phyloP scores from a whole-genome alignment of 2,888 invertebrate genomes.

The Timema cristinae region DNA sequence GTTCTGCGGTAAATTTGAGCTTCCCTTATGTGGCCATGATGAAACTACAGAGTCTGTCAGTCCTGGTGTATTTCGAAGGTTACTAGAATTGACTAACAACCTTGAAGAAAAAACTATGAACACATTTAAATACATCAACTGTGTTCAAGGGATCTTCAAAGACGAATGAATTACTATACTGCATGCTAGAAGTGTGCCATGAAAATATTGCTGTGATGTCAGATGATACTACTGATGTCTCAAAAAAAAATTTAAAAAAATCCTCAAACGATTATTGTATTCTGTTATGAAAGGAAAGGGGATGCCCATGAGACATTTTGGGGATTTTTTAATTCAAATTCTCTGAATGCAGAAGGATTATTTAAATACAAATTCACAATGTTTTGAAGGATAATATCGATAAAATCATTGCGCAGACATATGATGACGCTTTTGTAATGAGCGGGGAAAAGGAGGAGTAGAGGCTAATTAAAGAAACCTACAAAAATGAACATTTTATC shows the following conservation, averaged over 20 bases:
- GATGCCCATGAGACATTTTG: too few species aligned
- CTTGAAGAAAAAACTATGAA: background rate
- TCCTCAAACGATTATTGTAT: too few species aligned
- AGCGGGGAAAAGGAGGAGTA: background rate
- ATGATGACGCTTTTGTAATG: background rate
- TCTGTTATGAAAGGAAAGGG: too few species aligned
- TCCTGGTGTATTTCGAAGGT: background rate
- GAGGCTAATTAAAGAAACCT: background rate
- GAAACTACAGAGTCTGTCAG: background rate
- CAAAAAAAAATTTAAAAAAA: too few species aligned
- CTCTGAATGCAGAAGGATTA: too few species aligned
- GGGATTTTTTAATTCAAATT: too few species aligned
- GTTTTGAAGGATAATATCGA: constrained; percentile 1
- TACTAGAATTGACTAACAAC: background rate
- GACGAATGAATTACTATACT: background rate
- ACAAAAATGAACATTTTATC: background rate
- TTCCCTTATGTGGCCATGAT: background rate
- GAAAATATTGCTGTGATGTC: too few species aligned
- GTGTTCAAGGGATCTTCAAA: background rate
- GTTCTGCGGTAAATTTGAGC: background rate
- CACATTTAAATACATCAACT: background rate
- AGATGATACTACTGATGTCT: too few species aligned
- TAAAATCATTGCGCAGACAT: background rate
- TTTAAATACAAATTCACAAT: background rate
- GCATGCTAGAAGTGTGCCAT: too few species aligned